Conservation (phyloP, 37 sponge, comb jelly and placozoan genomes). For the Theonella swinhoei region DNA sequence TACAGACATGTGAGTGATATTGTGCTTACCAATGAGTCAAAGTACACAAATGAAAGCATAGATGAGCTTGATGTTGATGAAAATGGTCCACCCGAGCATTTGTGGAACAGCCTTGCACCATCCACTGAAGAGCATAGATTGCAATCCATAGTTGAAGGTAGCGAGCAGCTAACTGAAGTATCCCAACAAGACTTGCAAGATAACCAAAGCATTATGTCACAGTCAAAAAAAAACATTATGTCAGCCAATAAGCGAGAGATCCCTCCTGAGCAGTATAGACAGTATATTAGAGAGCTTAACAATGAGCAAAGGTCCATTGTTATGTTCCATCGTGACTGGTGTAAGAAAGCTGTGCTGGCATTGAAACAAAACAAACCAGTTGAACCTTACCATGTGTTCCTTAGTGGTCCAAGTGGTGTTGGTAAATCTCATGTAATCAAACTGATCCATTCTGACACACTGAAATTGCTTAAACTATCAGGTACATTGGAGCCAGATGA, state of each 20-base stretch:
- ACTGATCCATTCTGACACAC: slow-evolving; percentile 29
- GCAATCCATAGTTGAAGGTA: too few relatives aligned
- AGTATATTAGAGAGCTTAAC: too few relatives aligned
- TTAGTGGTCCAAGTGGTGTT: slow-evolving; percentile 59
- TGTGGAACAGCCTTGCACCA: too few relatives aligned
- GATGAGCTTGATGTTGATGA: not conserved
- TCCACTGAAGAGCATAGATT: too few relatives aligned
- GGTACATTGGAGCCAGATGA: slow-evolving; percentile 21
- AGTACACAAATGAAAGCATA: not conserved
- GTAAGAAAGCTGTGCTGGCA: slow-evolving; percentile 31
- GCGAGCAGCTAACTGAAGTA: too few relatives aligned
- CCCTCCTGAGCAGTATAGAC: too few relatives aligned
- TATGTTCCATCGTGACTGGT: slow-evolving; percentile 36
- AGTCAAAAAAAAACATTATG: too few relatives aligned
- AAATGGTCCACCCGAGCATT: slow-evolving; percentile 28
- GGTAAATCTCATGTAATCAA: slow-evolving; percentile 55
- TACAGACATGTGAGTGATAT: not conserved
- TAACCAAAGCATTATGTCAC: too few relatives aligned
- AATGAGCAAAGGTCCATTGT: slow-evolving; percentile 20
- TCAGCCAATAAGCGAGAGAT: too few relatives aligned
- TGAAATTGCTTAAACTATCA: slow-evolving; percentile 13
- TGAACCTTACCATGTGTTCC: slow-evolving; percentile 33
- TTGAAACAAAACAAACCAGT: slow-evolving; percentile 22
- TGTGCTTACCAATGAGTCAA: too few relatives aligned
- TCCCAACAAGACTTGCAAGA: too few relatives aligned